Conservation (phyloP, 2,888 invertebrate genomes). For the Elysia crispata region DNA sequence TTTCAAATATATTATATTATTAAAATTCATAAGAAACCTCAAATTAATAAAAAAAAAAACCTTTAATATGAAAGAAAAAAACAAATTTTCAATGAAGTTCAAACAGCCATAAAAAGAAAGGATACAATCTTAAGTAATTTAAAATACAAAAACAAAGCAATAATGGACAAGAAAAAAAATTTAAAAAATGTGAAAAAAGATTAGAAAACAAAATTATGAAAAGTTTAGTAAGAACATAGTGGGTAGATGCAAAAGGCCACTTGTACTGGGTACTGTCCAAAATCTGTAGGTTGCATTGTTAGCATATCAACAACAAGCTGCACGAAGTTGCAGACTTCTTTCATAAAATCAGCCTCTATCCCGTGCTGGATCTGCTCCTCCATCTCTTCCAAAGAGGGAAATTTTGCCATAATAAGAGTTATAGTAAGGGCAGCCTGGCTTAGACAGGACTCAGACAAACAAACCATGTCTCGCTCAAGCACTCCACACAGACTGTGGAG, state of each 20-base stretch:
- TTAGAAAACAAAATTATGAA: not conserved
- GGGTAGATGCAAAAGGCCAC: not conserved
- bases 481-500: constrained; percentile 12
- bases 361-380: not conserved
- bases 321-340: constrained; percentile 34
- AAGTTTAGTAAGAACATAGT: no score
- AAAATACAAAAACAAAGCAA: no score
- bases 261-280: constrained; percentile 25
- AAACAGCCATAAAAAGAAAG: no score
- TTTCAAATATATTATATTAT: no score
- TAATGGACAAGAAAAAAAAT: no score
- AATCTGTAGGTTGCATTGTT: not conserved
- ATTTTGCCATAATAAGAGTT: not conserved
- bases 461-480: constrained; percentile 16
- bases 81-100: no score
- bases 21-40: no score
- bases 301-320: constrained; percentile 27
- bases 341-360: constrained; percentile 22
- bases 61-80: no score
- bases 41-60: no score
- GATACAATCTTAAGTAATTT: no score
- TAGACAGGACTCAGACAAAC: constrained; percentile 21
- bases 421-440: constrained; percentile 35
- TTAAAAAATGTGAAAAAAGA: no score
- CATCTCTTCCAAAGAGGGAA: constrained; percentile 11